phyloP scores from a whole-genome alignment of 2,113 vertebrate species.

The Bubo scandiacus region DNA sequence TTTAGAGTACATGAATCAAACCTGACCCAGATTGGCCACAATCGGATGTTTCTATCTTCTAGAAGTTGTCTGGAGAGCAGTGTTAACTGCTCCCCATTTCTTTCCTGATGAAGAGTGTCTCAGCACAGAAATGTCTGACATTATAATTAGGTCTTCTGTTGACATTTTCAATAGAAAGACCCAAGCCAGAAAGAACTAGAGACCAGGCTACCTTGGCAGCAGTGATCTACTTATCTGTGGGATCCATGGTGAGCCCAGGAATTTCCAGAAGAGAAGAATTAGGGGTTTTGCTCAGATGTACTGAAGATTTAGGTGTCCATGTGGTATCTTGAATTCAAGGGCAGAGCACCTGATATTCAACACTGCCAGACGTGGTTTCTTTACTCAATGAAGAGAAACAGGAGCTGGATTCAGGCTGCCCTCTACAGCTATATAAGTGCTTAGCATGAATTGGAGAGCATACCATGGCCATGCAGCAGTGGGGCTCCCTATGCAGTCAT shows the following conservation, averaged over 20 bases:
- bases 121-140: background rate
- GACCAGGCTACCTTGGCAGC: background rate
- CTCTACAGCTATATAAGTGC: conserved; percentile 15
- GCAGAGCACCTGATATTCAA: background rate
- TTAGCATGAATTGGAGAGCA: background rate
- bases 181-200: background rate
- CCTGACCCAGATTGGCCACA: background rate
- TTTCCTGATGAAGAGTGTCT: background rate
- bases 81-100: background rate
- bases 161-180: background rate
- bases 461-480: background rate
- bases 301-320: background rate
- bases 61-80: background rate
- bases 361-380: background rate
- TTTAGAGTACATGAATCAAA: background rate
- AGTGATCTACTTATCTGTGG: background rate
- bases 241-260: background rate
- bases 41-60: background rate
- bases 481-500: background rate
- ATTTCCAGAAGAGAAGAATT: background rate
- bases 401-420: conserved; percentile 45
- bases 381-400: background rate
- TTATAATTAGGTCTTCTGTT: background rate
- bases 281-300: background rate
- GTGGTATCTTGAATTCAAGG: background rate